Evolutionary conservation across 2,797 vertebrate genomes (phyloP), one percentile per base, ranked within the genome.

Genomic region (Mionectes olivaceus): DNA sequence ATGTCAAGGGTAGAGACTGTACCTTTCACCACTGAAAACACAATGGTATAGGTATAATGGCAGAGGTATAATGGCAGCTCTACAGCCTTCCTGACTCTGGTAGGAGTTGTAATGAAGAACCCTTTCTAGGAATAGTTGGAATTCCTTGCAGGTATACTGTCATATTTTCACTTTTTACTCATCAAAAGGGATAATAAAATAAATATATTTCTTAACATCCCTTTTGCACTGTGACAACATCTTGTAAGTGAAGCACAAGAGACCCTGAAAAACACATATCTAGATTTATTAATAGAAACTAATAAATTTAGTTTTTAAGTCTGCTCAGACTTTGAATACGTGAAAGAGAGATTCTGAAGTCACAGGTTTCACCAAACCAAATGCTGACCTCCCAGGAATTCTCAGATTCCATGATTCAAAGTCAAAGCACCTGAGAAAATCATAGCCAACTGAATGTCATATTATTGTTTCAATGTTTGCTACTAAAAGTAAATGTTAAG

Each of bases 401-500:
- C 81, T 78, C 21, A 79, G 52, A 63, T 78, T 52, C 70, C 68
- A 69, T 0, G 3, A 77, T 71, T 65, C 37, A 13, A 92, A 93
- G 81, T 41, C 56, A 87, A 87, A 89, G 43, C 75, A 85, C 33
- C 71, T 71, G 95, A 87, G 83, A 92, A 94, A 95, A 95, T 78
- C 87, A 70, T 3, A 90, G 61, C 41, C 46, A 65, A 43, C 22
- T 16, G 37, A 92, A 78, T 67, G 65, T 83, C 68, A 8, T 16
- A 78, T 80, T 91, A 77, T 49, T 83, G 63, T 93, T 95, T 89
- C 84, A 83, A 55, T 83, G 92, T 94, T 94, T 97, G 83, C 74
- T 87, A 60, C 60, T 85, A 68, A 74, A 95, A 94, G 89, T 47
- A 89, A 93, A 85, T 28, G n/a, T 61, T 85, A 90, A 71, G 79